Evolutionary conservation across 1,140 invertebrate species (phyloP), one percentile per base, ranked within the genome.

Genomic region (Eriocheir sinensis): DNA sequence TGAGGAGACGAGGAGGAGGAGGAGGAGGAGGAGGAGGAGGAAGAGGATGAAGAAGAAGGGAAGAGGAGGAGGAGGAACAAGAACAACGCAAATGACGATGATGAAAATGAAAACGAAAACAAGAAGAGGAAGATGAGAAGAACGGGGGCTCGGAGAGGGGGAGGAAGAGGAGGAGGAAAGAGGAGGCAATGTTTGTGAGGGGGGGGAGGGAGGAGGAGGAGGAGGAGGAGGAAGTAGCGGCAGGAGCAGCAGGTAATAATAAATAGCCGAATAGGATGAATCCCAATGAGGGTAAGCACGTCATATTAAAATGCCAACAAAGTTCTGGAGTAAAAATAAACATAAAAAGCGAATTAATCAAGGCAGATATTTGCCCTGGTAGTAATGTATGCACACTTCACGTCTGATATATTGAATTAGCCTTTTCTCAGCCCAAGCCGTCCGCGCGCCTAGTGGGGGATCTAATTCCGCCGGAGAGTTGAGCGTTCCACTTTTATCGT

Each of bases 371-470:
- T 93, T 93, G 90, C 91, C 80, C 86, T 89, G 41, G 88, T 93
- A 93, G 92, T 93, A 93, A 93, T 95, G 94, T 93, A 93, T 93
- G 91, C 91, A 89, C 86, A 89, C 92, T 93, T 93, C 53, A 44
- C 94, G 85, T 95, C 94, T 95, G 94, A 95, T 95, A 95, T 95
- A 95, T 95, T 95, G 94, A 93, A 95, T 95, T 95, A 95, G 94
- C 86, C 94, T 95, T 95, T 95, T 95, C 94, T 95, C 91, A 93
- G 94, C 88, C 91, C 79, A 44, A 34, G 80, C 48, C 86, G 83
- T 53, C 60, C 34, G 41, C 44, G n/a, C 89, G 15, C 32, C 38
- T 89, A 30, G 15, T 38, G 21, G 44, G 79, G 88, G 81, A 94
- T 94, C 83, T 94, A 94, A 94, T 94, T 94, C 90, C 88, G 83